A percentile compares a stretch with the other conserved stretches of the same genome.
Evolutionary conservation across 2,113 vertebrate genomes (phyloP).

Genomic region (Ciconia stormi): DNA sequence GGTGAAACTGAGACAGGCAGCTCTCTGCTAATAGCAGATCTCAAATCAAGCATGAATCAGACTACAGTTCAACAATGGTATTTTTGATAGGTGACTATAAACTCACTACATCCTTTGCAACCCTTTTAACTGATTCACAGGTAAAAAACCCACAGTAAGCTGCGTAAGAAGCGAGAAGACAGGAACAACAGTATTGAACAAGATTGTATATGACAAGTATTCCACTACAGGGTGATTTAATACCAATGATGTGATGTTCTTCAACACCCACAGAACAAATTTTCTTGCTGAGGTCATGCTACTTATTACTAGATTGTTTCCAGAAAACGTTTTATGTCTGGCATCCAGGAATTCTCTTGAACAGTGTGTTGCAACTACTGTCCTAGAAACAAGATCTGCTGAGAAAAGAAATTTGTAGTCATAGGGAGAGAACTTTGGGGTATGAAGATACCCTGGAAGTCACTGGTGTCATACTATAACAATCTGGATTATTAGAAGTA

Average conservation of each 20-base stretch:
- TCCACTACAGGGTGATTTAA: background rate
- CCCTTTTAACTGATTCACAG: background rate
- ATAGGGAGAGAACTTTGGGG: background rate
- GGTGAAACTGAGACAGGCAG: background rate
- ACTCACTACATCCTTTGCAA: background rate
- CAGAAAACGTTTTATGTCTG: background rate
- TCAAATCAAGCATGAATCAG: background rate
- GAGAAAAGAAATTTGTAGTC: background rate
- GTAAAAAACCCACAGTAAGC: background rate
- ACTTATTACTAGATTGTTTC: background rate
- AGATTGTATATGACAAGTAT: background rate
- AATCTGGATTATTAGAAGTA: background rate
- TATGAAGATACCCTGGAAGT: background rate
- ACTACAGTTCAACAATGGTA: background rate
- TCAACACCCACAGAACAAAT: background rate
- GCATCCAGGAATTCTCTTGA: background rate
- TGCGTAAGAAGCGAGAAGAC: background rate
- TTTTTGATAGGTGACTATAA: background rate
- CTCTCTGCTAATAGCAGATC: background rate
- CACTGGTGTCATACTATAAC: background rate
- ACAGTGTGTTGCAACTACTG: background rate
- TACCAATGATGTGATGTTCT: background rate
- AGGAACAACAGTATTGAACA: background rate
- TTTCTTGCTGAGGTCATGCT: constrained; percentile 14
- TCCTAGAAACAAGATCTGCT: background rate